phyloP scores from a whole-genome alignment of 1,140 invertebrate species.

The Pomacea maculata region DNA sequence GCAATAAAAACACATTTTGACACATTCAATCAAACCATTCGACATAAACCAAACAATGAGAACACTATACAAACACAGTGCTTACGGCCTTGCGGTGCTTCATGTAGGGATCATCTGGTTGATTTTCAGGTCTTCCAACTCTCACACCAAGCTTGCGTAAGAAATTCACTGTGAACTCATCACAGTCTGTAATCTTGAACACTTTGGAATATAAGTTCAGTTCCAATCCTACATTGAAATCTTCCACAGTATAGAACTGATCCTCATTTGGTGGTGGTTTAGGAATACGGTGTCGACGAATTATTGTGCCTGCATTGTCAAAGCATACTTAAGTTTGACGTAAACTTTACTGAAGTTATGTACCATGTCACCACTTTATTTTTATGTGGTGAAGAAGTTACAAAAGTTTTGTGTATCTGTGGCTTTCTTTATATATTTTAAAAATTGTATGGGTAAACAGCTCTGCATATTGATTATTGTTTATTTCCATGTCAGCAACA shows the following conservation, averaged over 20 bases:
- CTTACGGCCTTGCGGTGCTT: slow-evolving; percentile 63
- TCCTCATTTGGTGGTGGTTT: slow-evolving; percentile 75
- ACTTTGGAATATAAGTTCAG: slow-evolving; percentile 79
- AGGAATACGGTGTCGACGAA: slow-evolving; percentile 80
- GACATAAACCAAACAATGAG: too few relatives aligned
- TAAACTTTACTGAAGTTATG: too few relatives aligned
- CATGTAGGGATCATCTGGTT: slow-evolving; percentile 61
- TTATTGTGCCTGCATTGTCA: slow-evolving; percentile 73
- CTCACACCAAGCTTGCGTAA: slow-evolving; percentile 83
- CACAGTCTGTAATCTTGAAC: slow-evolving; percentile 83
- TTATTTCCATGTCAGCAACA: too few relatives aligned
- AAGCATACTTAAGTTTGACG: neutral
- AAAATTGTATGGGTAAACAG: too few relatives aligned
- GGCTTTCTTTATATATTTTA: too few relatives aligned
- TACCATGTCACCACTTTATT: too few relatives aligned
- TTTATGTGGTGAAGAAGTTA: too few relatives aligned
- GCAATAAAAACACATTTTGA: too few relatives aligned
- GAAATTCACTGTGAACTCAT: slow-evolving; percentile 86
- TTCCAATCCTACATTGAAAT: slow-evolving; percentile 75
- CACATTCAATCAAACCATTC: neutral
- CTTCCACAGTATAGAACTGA: slow-evolving; percentile 75
- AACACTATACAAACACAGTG: slow-evolving; percentile 16
- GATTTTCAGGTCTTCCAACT: slow-evolving; percentile 65
- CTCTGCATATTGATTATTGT: too few relatives aligned
- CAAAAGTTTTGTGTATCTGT: too few relatives aligned